Percentiles rank a stretch among this genome's conserved stretches.
Evolutionary conservation across 2,113 vertebrate species (phyloP).

Genomic region (Paracanthobrama guichenoti): DNA sequence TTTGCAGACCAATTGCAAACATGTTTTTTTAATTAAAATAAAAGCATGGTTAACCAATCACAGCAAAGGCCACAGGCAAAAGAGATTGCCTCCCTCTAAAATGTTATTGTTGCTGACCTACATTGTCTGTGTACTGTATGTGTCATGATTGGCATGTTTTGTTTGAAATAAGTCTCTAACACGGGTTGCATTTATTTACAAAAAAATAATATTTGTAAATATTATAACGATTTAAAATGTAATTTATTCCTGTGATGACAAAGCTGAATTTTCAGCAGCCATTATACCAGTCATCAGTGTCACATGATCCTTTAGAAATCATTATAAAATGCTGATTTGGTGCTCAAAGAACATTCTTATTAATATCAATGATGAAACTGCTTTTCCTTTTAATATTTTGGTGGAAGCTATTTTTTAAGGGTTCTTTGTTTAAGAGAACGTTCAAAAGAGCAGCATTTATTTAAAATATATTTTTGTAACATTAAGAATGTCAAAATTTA

Average conservation of each 20-base stretch:
- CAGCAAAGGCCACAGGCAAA: background rate
- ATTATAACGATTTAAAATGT: background rate
- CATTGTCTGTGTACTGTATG: too few relatives aligned
- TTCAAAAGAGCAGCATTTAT: background rate
- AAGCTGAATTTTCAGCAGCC: background rate
- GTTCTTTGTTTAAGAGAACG: background rate
- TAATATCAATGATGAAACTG: too few relatives aligned
- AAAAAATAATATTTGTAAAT: too few relatives aligned
- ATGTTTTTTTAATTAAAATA: background rate
- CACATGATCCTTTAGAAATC: background rate
- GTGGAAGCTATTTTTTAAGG: too few relatives aligned
- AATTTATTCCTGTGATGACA: background rate
- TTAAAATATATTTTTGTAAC: too few relatives aligned
- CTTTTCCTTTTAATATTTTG: background rate
- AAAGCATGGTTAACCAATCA: background rate
- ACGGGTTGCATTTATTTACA: too few relatives aligned
- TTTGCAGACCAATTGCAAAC: background rate
- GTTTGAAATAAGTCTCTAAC: too few relatives aligned
- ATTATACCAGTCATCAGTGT: background rate
- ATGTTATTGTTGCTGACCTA: background rate
- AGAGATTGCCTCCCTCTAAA: background rate
- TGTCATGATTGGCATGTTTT: too few relatives aligned
- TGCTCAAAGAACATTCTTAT: background rate
- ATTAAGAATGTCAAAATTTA: too few relatives aligned
- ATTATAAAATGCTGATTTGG: background rate